Evolutionary conservation across 1,140 invertebrate species (phyloP), one percentile per base, ranked within the genome.

Genomic region (Brachionus angularis): DNA sequence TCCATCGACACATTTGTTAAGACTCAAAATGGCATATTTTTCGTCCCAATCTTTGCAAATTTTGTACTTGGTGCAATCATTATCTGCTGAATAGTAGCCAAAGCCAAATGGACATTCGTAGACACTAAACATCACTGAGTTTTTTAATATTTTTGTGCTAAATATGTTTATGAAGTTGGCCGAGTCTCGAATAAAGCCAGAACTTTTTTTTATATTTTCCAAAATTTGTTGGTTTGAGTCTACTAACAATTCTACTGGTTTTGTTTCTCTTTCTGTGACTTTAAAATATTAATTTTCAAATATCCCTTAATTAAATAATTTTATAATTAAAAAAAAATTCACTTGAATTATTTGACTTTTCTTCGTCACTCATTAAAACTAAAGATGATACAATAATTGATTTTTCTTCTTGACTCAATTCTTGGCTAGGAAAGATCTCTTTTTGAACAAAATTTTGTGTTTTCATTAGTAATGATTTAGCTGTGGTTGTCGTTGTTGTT

Each of bases 1-100:
- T n/a, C 53, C 53, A 58, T 58, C 36, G 2, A 58, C 53, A 58
- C 53, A 58, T 39, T 58, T 58, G 25, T 58, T 58, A 10, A 58
- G 14, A 25, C 33, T 39, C 25, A 58, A 39, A 39, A 39, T 58
- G 33, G 53, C 53, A 39, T 58, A 39, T 58, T 58, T 58, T 10
- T 36, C 7, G 33, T 58, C 53, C 53, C 53, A 58, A 58, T 58
- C 39, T 36, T 58, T 34, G 53, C 53, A 58, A 1, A 58, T 39
- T 39, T 58, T 58, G 27, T 58, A 58, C 18, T 39, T 58, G 33
- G 33, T 36, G 10, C 53, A 58, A 14, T 58, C 33, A 39, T 1
- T 36, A 12, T 39, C 53, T 34, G n/a, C 53, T 3, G 53, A 16
- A 5, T 58, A 58, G 10, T 58, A 58, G 0, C 53, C 53, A 39